phyloP scores from a whole-genome alignment of 2,797 vertebrate species.

The Arctocebus calabarensis region DNA sequence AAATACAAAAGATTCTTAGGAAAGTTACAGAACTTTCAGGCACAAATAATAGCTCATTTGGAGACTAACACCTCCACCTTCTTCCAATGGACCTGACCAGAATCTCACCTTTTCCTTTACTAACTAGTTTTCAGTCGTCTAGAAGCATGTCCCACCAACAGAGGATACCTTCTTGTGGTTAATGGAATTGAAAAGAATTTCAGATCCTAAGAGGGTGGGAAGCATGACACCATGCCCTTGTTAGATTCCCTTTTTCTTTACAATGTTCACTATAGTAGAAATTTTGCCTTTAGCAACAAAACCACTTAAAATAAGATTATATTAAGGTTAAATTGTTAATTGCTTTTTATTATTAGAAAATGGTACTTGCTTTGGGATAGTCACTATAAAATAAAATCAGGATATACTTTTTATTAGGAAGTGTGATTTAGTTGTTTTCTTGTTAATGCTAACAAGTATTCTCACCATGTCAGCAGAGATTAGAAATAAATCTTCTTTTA shows the following conservation, averaged over 20 bases:
- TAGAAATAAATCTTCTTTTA: background rate
- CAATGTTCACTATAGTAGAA: background rate
- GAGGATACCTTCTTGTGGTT: background rate
- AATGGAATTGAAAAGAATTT: background rate
- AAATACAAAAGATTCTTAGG: background rate
- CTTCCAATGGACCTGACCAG: background rate
- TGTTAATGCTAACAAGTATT: slow-evolving; percentile 23
- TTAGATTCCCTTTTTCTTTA: background rate
- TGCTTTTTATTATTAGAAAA: slow-evolving; percentile 69
- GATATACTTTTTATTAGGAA: slow-evolving; percentile 33
- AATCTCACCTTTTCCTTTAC: background rate
- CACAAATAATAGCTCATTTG: background rate
- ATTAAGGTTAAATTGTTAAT: slow-evolving; percentile 67
- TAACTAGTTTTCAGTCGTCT: background rate
- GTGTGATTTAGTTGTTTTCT: slow-evolving; percentile 44
- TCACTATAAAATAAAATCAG: slow-evolving; percentile 22
- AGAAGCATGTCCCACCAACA: background rate
- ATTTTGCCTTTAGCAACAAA: slow-evolving; percentile 41
- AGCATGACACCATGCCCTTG: background rate
- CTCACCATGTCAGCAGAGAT: background rate
- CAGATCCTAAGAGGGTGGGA: background rate
- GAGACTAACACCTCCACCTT: background rate
- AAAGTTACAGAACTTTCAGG: background rate
- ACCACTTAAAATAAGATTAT: slow-evolving; percentile 7
- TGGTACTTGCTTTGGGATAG: slow-evolving; percentile 35